Percentiles rank a stretch among this genome's conserved stretches.
Conservation (phyloP, 2,888 invertebrate genomes). For the Xestia ashworthii region DNA sequence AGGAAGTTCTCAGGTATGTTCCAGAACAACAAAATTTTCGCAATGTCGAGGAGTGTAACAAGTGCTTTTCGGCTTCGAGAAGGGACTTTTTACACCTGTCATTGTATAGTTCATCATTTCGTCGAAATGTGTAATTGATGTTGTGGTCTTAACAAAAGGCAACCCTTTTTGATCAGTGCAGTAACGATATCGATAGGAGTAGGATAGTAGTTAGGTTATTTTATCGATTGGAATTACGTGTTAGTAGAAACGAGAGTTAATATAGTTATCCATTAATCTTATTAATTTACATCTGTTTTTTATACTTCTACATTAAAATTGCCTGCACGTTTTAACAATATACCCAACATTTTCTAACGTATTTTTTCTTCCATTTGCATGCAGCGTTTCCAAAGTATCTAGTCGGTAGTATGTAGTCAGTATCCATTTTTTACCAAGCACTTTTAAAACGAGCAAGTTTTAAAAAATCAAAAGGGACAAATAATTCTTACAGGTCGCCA, state of each 20-base stretch:
- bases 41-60: too few relatives aligned
- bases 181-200: slow-evolving; percentile 8
- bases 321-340: slow-evolving; percentile 23
- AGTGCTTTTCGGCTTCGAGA: too few relatives aligned
- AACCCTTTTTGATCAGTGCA: slow-evolving; percentile 22
- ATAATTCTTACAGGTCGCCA: slow-evolving; percentile 37
- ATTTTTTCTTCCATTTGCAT: slow-evolving; percentile 49
- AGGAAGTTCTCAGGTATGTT: too few relatives aligned
- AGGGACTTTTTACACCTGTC: too few relatives aligned
- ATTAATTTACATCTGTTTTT: background rate
- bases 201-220: background rate
- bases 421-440: slow-evolving; percentile 28
- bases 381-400: slow-evolving; percentile 41
- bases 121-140: background rate
- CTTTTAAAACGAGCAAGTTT: background rate
- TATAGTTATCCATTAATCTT: background rate
- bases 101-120: too few relatives aligned
- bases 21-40: too few relatives aligned
- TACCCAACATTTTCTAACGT: slow-evolving; percentile 19
- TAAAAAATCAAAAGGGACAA: slow-evolving; percentile 20
- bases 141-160: background rate
- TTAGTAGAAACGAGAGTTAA: background rate
- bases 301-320: background rate
- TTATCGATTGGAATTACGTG: background rate
- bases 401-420: slow-evolving; percentile 55